phyloP scores from a whole-genome alignment of 1,140 invertebrate genomes.

The Paralvinella palmiformis region DNA sequence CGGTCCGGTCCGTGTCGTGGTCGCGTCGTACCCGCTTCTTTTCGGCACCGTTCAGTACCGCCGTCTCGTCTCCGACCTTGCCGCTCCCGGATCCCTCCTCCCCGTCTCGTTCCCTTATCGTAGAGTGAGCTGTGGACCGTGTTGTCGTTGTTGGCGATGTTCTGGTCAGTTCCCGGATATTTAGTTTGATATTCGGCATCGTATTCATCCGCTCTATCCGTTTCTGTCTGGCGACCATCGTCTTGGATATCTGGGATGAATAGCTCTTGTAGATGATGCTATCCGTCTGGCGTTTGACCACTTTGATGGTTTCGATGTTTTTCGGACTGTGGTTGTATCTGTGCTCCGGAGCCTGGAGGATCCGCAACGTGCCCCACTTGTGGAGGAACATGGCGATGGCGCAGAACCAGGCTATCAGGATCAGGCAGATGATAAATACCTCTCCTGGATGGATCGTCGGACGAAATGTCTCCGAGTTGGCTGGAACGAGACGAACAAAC shows the following conservation, averaged over 20 bases:
- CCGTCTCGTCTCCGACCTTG: neutral
- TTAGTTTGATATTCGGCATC: constrained; percentile 28
- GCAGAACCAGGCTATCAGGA: constrained; percentile 33
- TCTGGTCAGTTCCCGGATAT: neutral
- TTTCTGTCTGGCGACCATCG: constrained; percentile 40
- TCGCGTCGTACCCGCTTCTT: neutral
- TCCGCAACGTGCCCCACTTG: constrained; percentile 40
- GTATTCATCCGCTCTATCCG: constrained; percentile 37
- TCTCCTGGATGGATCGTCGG: constrained; percentile 29
- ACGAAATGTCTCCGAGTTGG: too few species aligned
- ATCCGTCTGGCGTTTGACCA: constrained; percentile 37
- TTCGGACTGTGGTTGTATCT: constrained; percentile 39
- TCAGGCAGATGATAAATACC: constrained; percentile 30
- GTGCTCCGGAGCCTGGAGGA: constrained; percentile 33
- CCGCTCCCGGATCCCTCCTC: neutral
- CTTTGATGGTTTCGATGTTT: constrained; percentile 38
- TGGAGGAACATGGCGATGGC: constrained; percentile 35
- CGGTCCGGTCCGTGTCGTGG: neutral
- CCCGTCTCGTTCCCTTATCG: neutral
- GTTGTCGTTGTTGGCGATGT: neutral
- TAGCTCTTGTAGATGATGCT: constrained; percentile 46
- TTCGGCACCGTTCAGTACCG: neutral
- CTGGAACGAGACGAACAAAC: too few species aligned
- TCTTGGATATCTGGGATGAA: constrained; percentile 36
- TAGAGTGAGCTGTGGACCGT: neutral